phyloP scores from a whole-genome alignment of 2,888 invertebrate genomes.

The Hyposoter dolosus region DNA sequence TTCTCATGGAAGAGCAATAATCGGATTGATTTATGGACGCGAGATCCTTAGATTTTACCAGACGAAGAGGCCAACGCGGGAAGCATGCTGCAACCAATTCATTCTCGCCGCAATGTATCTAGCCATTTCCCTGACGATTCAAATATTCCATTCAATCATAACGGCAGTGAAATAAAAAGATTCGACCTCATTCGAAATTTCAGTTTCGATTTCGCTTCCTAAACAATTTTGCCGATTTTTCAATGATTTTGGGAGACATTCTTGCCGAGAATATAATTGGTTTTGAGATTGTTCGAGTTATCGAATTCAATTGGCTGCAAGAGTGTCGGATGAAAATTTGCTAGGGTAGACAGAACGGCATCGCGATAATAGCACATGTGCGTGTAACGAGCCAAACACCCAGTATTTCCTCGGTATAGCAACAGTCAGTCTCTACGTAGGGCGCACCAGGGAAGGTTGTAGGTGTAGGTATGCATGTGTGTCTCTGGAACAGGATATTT shows the following conservation, averaged over 20 bases:
- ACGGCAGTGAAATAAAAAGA: neutral
- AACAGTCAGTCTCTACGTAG: neutral
- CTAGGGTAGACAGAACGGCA: slow-evolving; percentile 60
- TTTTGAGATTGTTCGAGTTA: slow-evolving; percentile 33
- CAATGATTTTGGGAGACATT: neutral
- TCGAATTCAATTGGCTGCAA: slow-evolving; percentile 51
- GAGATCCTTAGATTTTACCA: neutral
- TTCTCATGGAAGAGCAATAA: slow-evolving; percentile 19
- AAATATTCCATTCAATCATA: neutral
- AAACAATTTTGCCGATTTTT: neutral
- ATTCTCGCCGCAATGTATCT: neutral
- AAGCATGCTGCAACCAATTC: neutral
- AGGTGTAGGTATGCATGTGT: slow-evolving; percentile 45
- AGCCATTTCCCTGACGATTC: neutral
- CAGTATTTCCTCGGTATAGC: slow-evolving; percentile 30
- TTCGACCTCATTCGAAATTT: neutral
- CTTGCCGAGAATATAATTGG: slow-evolving; percentile 15
- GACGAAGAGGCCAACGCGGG: neutral
- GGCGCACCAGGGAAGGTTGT: slow-evolving; percentile 31
- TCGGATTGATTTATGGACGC: slow-evolving; percentile 2
- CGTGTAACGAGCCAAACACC: slow-evolving; percentile 60
- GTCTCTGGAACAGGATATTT: slow-evolving; percentile 36
- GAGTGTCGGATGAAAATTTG: slow-evolving; percentile 56
- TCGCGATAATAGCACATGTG: slow-evolving; percentile 69
- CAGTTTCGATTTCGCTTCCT: neutral